A percentile compares a stretch with the other conserved stretches of the same genome.
Evolutionary conservation across 2,113 vertebrate genomes (phyloP).

Genomic region (Pterocles burchelli): DNA sequence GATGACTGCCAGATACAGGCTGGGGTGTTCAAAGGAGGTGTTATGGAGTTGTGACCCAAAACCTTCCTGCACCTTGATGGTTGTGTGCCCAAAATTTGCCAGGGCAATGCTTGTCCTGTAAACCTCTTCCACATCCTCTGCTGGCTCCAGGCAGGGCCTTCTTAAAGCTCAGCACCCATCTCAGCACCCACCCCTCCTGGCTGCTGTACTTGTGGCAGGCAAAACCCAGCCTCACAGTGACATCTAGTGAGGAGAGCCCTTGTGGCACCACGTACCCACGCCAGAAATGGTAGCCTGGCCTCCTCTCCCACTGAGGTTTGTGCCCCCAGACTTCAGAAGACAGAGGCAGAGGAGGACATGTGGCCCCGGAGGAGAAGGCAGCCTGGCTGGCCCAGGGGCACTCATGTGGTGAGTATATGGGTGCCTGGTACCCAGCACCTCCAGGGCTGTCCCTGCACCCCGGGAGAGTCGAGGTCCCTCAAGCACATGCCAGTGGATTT

Average conservation of each 20-base stretch:
- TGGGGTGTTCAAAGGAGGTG: neutral
- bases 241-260: conserved; percentile 55
- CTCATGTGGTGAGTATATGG: fast-evolving
- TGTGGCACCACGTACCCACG: fast-evolving
- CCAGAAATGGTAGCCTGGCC: neutral
- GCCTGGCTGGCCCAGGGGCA: neutral
- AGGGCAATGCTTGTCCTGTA: neutral
- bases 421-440: neutral
- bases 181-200: neutral
- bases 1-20: neutral
- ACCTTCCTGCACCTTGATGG: neutral
- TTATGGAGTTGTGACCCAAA: neutral
- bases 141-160: neutral
- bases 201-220: neutral
- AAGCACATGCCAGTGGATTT: neutral
- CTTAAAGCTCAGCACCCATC: neutral
- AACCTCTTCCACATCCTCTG: neutral
- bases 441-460: neutral
- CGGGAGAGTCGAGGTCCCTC: neutral
- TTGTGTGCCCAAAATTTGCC: neutral
- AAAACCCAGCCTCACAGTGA: conserved; percentile 48
- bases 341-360: neutral
- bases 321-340: neutral
- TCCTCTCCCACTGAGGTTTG: fast-evolving
- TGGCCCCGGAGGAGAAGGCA: neutral